Percentiles rank a stretch among this genome's conserved stretches.
These are phyloP conservation scores for Apostichopus californicus DNA, from an alignment of 35 echinoderm and acorn worm species.

Conservation along the genomic window DNA sequence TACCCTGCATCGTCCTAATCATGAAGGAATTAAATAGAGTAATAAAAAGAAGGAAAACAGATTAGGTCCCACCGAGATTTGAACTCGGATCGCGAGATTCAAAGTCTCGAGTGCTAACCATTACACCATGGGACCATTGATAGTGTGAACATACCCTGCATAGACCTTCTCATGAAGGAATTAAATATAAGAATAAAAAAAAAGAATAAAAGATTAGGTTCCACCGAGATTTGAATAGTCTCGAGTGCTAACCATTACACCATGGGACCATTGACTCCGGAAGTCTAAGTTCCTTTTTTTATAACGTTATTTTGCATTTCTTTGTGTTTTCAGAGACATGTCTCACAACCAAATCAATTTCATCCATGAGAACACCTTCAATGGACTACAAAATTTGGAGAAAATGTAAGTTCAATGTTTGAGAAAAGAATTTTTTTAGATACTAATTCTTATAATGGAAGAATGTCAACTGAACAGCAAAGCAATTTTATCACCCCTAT, in stretches of 20 bases:
- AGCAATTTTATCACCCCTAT: too few relatives aligned
- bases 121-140: constrained; percentile 79
- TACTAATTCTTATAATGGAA: neutral
- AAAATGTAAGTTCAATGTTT: constrained; percentile 51
- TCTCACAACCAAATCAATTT: constrained; percentile 42
- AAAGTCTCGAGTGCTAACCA: constrained; percentile 98
- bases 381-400: constrained; percentile 39
- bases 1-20: too few relatives aligned
- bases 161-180: too few relatives aligned
- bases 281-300: neutral
- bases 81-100: too few relatives aligned
- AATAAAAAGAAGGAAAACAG: too few relatives aligned
- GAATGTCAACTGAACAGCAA: neutral
- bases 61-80: too few relatives aligned
- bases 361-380: constrained; percentile 58
- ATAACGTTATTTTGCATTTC: neutral
- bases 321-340: constrained; percentile 51
- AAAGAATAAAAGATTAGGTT: too few relatives aligned
- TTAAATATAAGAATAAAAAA: too few relatives aligned
- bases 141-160: too few relatives aligned
- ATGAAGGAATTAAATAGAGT: too few relatives aligned
- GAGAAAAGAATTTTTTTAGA: neutral
- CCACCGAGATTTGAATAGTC: constrained; percentile 33
- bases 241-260: constrained; percentile 68
- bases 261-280: constrained; percentile 55